Base-by-base conservation (phyloP, 2,113 vertebrate genomes). In the Nibea coibor region DNA sequence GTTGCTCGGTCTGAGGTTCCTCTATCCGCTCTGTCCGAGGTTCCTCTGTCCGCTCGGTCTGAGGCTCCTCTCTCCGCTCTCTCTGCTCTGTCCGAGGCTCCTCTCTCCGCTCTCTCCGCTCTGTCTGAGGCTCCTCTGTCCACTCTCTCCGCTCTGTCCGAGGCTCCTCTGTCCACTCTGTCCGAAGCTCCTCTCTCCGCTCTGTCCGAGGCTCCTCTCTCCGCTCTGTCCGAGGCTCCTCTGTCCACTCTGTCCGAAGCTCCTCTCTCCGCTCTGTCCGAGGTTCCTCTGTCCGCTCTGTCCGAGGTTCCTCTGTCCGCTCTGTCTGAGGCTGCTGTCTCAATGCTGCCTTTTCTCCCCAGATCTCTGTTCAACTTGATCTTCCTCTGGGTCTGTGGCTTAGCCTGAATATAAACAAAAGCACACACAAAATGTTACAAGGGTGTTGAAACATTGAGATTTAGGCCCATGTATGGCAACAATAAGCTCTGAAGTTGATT, bases 281-380 rank as follows among this genome's bases (percentile, higher is more conserved):
- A 82, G 82, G 68, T 89, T 93, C 76, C 35, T 35, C 35, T 73
- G 24, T 93, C 92, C 1, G 68, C 35, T 35, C 35, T 73, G 35
- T 93, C 92, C 1, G 68, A 82, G 17, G 53, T 0, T 0, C 82
- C 19, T 0, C 71, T 64, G 15, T 91, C 89, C 28, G 4, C 28
- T 31, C 28, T 72, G 31, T 92, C 92, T 1, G 68, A 82, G n/a
- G 53, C 0, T 0, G 84, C 19, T 0, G 73, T 62, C 20, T 91
- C 89, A 2, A 68, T 84, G 68, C 90, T 93, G 78, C 84, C 66
- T 84, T 81, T 92, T 75, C 91, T 89, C 4, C 91, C 91, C 28
- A 92, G 70, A 12, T 94, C 91, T 81, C 93, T 80, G 88, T 93
- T 94, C 35, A 93, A 70, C 69, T 93, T 93, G 75, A 93, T 93